Conservation (phyloP, 2,888 invertebrate species). For the Pristionchus exspectatus region DNA sequence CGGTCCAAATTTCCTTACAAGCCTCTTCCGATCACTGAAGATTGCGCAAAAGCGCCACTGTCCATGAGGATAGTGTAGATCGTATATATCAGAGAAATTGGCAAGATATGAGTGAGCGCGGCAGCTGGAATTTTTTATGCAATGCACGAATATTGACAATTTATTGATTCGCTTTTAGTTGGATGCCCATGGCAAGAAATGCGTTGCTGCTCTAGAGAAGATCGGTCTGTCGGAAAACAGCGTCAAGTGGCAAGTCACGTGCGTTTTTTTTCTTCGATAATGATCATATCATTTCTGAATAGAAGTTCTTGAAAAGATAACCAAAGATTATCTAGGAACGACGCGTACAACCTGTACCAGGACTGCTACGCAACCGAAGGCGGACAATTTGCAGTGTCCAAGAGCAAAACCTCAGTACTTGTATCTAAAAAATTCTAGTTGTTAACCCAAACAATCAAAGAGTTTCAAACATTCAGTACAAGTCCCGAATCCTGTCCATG, state of each 20-base stretch:
- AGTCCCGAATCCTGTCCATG: neutral
- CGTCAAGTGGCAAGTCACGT: neutral
- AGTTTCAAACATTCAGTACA: slow-evolving; percentile 10
- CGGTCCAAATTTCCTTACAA: too few relatives aligned
- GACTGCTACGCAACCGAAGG: neutral
- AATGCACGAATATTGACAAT: neutral
- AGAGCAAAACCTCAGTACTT: neutral
- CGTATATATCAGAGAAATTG: too few relatives aligned
- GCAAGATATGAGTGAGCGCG: neutral
- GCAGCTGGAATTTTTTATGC: neutral
- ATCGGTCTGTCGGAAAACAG: neutral
- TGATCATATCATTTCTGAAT: neutral
- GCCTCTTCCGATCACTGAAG: too few relatives aligned
- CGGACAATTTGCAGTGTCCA: neutral
- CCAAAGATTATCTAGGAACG: neutral
- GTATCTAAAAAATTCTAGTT: too few relatives aligned
- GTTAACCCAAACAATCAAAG: too few relatives aligned
- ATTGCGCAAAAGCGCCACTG: too few relatives aligned
- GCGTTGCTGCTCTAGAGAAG: neutral
- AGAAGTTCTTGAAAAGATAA: neutral
- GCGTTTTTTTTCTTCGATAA: neutral
- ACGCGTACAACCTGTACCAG: slow-evolving; percentile 34
- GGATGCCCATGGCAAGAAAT: neutral
- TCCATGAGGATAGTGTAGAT: too few relatives aligned
- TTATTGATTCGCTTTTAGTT: neutral